Evolutionary conservation across 92 coral and sea anemone species (phyloP).

Genomic region (Epizoanthus illoricatus): DNA sequence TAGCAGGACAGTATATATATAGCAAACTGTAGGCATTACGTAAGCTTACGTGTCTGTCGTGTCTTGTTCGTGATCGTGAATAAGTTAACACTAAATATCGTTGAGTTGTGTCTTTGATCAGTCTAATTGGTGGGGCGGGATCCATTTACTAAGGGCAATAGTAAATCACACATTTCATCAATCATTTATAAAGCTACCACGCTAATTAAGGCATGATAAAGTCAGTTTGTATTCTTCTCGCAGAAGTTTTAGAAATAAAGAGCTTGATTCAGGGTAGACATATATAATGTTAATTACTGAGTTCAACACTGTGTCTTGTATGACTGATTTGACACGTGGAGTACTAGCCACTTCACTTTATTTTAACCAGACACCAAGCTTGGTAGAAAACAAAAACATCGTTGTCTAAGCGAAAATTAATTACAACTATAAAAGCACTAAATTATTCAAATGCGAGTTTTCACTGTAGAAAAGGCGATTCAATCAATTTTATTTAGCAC

Average conservation of each 20-base stretch:
- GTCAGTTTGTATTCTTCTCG: not conserved
- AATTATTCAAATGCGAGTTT: too few species aligned
- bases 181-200: constrained; percentile 37
- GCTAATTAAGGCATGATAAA: constrained; percentile 1
- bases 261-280: not conserved
- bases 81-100: not conserved
- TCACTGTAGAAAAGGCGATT: too few species aligned
- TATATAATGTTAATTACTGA: not conserved
- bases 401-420: too few species aligned
- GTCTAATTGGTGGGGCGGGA: constrained; percentile 69
- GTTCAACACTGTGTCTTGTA: too few species aligned
- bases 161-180: constrained; percentile 55
- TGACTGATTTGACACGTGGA: too few species aligned
- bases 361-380: too few species aligned
- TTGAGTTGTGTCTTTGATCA: constrained; percentile 48
- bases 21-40: too few species aligned
- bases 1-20: not conserved
- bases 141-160: constrained; percentile 41
- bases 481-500: too few species aligned
- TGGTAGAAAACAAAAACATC: too few species aligned
- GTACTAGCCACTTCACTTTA: too few species aligned
- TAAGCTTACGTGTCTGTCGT: too few species aligned
- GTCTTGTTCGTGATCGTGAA: not conserved
- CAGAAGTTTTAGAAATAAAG: not conserved
- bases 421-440: too few species aligned